phyloP scores from a whole-genome alignment of 2,888 invertebrate genomes.

The Thera obeliscata region DNA sequence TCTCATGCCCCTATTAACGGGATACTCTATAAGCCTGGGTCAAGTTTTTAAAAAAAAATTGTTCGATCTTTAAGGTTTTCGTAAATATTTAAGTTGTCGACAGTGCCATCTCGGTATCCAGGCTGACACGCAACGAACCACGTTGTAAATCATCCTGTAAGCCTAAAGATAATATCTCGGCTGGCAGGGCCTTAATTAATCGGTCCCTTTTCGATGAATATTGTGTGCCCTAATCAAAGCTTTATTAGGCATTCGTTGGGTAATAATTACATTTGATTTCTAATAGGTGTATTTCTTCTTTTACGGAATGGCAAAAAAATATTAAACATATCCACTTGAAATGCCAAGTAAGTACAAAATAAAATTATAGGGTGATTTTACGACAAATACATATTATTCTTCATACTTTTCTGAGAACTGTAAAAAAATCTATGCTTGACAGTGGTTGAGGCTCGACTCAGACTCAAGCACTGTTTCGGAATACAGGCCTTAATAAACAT shows the following conservation, averaged over 20 bases:
- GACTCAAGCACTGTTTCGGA: too few relatives aligned
- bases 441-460: too few relatives aligned
- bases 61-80: not conserved
- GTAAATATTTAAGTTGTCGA: not conserved
- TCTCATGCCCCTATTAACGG: too few relatives aligned
- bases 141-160: slow-evolving; percentile 14
- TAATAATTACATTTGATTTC: not conserved
- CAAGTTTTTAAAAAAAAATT: too few relatives aligned
- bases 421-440: too few relatives aligned
- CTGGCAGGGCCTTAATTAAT: slow-evolving; percentile 34
- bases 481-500: too few relatives aligned
- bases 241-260: not conserved
- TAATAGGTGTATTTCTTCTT: not conserved
- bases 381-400: too few relatives aligned
- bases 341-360: too few relatives aligned
- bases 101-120: not conserved
- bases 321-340: too few relatives aligned
- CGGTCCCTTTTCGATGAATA: slow-evolving; percentile 23
- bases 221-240: slow-evolving; percentile 12
- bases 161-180: slow-evolving; percentile 21
- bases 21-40: too few relatives aligned
- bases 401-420: too few relatives aligned
- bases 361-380: too few relatives aligned
- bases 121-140: not conserved
- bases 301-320: not conserved